Percentiles rank a stretch among this genome's conserved stretches.
phyloP scores from a whole-genome alignment of 2,888 invertebrate genomes.

The Caenorhabditis sp. region DNA sequence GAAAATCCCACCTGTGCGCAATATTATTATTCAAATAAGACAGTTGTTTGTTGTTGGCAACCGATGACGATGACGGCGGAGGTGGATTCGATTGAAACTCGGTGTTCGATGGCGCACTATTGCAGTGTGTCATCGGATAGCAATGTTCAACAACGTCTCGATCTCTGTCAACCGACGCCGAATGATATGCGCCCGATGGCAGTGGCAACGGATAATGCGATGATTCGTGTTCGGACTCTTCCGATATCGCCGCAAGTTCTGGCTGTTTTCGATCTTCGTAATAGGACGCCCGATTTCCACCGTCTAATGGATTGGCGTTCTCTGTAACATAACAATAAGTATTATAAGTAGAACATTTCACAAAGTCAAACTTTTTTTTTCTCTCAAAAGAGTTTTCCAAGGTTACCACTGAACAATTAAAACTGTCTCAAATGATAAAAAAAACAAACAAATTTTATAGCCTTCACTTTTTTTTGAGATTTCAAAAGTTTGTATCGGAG shows the following conservation, averaged over 20 bases:
- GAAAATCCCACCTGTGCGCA: slow-evolving; percentile 10
- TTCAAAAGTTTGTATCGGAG: not conserved
- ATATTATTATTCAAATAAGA: slow-evolving; percentile 13
- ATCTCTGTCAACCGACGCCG: not conserved
- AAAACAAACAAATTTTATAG: not conserved
- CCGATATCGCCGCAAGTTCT: slow-evolving; percentile 34
- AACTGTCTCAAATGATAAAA: not conserved
- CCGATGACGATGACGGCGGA: not conserved
- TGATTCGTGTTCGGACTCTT: slow-evolving; percentile 40
- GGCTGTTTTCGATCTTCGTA: slow-evolving; percentile 27
- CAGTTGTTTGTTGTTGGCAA: not conserved
- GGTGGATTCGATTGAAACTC: not conserved
- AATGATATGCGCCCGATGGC: not conserved
- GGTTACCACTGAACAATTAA: not conserved
- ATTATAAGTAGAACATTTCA: not conserved
- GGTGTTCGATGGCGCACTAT: slow-evolving; percentile 36
- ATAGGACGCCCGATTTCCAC: not conserved
- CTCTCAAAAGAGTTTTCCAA: slow-evolving; percentile 1
- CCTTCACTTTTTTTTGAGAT: no score
- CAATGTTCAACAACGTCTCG: slow-evolving; percentile 28
- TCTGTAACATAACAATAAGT: slow-evolving; percentile 17
- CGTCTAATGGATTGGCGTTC: slow-evolving; percentile 30
- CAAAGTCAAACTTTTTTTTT: not conserved
- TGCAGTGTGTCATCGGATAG: slow-evolving; percentile 40
- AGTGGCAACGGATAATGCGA: slow-evolving; percentile 2